Evolutionary conservation across 2,888 invertebrate species (phyloP).

Genomic region (Acronicta psi): DNA sequence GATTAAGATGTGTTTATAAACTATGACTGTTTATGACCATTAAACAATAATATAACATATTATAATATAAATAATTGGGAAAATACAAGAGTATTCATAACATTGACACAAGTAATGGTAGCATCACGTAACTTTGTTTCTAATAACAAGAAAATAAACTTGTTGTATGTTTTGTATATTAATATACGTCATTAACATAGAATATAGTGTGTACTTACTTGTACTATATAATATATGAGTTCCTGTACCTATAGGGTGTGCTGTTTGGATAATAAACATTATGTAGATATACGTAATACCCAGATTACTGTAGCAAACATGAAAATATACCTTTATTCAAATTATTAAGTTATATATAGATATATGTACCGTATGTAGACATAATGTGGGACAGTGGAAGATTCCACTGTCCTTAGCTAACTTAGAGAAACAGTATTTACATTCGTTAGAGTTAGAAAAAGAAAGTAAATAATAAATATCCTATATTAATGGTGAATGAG

Average conservation of each 20-base stretch:
- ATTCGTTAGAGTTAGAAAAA: too few species aligned
- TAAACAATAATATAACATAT: background rate
- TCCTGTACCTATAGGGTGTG: constrained; percentile 11
- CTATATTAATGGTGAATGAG: too few species aligned
- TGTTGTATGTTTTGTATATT: constrained; percentile 10
- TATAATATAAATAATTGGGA: constrained; percentile 24
- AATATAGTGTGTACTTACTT: constrained; percentile 15
- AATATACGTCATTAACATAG: constrained; percentile 24
- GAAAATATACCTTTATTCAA: too few species aligned
- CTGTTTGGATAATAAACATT: constrained; percentile 12
- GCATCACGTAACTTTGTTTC: constrained; percentile 43
- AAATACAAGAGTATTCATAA: constrained; percentile 41
- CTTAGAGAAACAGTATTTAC: too few species aligned
- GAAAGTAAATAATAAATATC: too few species aligned
- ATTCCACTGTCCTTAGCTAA: too few species aligned
- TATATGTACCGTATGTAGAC: too few species aligned
- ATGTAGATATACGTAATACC: background rate
- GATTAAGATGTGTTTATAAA: background rate
- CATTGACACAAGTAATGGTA: constrained; percentile 38
- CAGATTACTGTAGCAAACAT: too few species aligned
- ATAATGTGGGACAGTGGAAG: too few species aligned
- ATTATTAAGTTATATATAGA: too few species aligned
- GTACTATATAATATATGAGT: constrained; percentile 10
- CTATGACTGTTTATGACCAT: constrained; percentile 15
- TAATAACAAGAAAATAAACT: constrained; percentile 45